These are phyloP conservation scores for Stenichneumon culpator DNA, from an alignment of 2,888 invertebrate species.

Conservation along the genomic window DNA sequence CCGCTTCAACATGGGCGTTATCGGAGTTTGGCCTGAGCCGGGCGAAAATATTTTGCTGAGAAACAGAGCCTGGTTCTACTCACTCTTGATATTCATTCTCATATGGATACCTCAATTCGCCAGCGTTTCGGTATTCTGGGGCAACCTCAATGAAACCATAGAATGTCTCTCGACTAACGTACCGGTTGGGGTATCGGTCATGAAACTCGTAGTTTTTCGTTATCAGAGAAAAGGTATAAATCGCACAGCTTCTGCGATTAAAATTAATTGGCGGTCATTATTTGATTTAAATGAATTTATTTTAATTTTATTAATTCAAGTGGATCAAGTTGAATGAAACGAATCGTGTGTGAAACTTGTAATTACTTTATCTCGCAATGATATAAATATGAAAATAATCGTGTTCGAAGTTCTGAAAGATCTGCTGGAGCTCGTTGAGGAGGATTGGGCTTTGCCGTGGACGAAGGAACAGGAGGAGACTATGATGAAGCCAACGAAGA, in stretches of 20 bases:
- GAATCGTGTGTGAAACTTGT: neutral
- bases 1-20: slow-evolving; percentile 68
- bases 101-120: slow-evolving; percentile 71
- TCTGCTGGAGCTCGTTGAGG: slow-evolving; percentile 51
- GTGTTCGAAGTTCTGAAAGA: slow-evolving; percentile 44
- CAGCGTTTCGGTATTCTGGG: slow-evolving; percentile 70
- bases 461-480: slow-evolving; percentile 58
- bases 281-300: neutral
- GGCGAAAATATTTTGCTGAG: slow-evolving; percentile 58
- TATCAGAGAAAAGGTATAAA: slow-evolving; percentile 72
- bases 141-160: slow-evolving; percentile 70
- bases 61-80: slow-evolving; percentile 56
- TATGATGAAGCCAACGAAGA: slow-evolving; percentile 66
- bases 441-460: slow-evolving; percentile 64
- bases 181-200: slow-evolving; percentile 70
- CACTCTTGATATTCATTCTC: slow-evolving; percentile 53
- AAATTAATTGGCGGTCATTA: too few relatives aligned
- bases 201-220: slow-evolving; percentile 73
- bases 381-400: neutral
- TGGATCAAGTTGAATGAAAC: neutral
- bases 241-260: too few relatives aligned
- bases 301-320: neutral
- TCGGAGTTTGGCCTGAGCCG: slow-evolving; percentile 67
- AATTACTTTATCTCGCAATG: neutral
- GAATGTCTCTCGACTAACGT: slow-evolving; percentile 74